Evolutionary conservation across 2,888 invertebrate species (phyloP).

Genomic region (Eupithecia subfuscata): DNA sequence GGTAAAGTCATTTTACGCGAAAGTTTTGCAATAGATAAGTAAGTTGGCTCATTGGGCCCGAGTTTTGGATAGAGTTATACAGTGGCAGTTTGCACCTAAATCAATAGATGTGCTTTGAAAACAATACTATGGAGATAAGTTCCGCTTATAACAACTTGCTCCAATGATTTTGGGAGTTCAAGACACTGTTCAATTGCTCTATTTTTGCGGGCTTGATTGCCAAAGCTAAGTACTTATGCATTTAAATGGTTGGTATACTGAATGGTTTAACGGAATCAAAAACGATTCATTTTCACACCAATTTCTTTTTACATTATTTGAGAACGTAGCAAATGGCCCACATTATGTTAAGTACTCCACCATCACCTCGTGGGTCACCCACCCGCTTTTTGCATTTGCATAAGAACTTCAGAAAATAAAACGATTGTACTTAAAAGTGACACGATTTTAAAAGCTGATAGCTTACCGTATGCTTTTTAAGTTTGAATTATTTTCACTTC

Average conservation of each 20-base stretch:
- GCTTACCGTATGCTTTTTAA: too few relatives aligned
- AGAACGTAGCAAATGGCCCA: neutral
- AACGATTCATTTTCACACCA: neutral
- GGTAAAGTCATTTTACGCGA: constrained; percentile 75
- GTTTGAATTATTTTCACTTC: neutral
- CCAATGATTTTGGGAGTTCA: constrained; percentile 44
- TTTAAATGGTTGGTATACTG: neutral
- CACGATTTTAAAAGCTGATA: neutral
- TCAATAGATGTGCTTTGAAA: constrained; percentile 63
- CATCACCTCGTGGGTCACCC: neutral
- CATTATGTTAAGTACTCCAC: neutral
- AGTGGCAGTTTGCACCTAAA: constrained; percentile 68
- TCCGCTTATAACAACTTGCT: constrained; percentile 51
- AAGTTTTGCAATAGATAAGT: constrained; percentile 79
- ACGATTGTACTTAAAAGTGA: neutral
- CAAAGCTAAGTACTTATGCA: neutral
- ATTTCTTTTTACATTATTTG: neutral
- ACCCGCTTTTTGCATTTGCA: neutral
- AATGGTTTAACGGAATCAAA: neutral
- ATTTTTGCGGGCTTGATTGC: constrained; percentile 15
- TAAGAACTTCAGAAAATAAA: constrained; percentile 5
- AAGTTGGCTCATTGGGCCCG: constrained; percentile 65
- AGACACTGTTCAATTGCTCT: constrained; percentile 12
- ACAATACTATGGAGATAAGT: constrained; percentile 57
- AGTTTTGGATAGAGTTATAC: constrained; percentile 67